Conservation (phyloP, 2,888 invertebrate genomes). For the Athalia circularis region DNA sequence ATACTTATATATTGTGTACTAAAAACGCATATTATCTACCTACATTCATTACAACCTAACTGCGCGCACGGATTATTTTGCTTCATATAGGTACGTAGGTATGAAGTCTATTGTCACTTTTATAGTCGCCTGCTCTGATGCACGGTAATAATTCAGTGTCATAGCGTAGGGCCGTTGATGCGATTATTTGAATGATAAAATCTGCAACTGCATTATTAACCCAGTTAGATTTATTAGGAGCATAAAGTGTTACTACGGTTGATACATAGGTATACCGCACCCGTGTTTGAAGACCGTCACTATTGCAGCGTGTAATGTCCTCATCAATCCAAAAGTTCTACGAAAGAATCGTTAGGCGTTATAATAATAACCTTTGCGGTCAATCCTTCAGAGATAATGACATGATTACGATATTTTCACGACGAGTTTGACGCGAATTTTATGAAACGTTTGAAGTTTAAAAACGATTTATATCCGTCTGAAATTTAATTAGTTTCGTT, state of each 20-base stretch:
- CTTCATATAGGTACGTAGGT: constrained; percentile 3
- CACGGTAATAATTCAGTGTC: constrained; percentile 37
- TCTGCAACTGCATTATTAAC: constrained; percentile 37
- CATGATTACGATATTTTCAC: too few relatives aligned
- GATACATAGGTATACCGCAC: neutral
- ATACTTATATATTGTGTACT: neutral
- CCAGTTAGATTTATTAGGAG: constrained; percentile 37
- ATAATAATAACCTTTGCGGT: too few relatives aligned
- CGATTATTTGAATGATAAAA: constrained; percentile 37
- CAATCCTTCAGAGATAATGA: too few relatives aligned
- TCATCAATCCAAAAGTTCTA: neutral
- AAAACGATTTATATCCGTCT: too few relatives aligned
- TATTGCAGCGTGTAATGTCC: too few relatives aligned
- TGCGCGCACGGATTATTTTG: neutral
- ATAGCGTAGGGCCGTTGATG: neutral
- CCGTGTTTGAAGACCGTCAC: neutral
- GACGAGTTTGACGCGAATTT: too few relatives aligned
- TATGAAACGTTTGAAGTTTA: too few relatives aligned
- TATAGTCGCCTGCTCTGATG: neutral
- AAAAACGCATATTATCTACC: neutral
- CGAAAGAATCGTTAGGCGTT: neutral
- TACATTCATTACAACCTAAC: neutral
- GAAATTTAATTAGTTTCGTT: too few relatives aligned
- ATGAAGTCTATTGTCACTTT: constrained; percentile 36
- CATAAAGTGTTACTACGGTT: constrained; percentile 21